Conservation (phyloP, 1,140 invertebrate species). For the Musca vetustissima region DNA sequence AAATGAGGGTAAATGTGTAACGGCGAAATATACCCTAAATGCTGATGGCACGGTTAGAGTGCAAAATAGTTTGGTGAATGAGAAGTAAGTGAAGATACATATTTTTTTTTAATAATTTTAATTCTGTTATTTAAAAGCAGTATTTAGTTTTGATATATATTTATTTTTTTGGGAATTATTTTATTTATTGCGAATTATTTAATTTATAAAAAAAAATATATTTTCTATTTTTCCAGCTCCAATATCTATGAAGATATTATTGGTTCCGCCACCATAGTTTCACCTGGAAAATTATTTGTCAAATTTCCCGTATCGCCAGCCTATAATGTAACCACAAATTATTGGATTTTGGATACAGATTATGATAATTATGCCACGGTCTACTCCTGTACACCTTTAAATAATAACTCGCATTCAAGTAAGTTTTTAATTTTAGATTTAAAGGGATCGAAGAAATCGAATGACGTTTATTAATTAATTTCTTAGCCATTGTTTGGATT, state of each 20-base stretch:
- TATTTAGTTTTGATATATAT: not conserved
- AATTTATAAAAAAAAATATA: too few relatives aligned
- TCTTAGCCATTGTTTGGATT: conserved; percentile 25
- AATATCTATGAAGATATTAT: not conserved
- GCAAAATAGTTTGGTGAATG: conserved; percentile 62
- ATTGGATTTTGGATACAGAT: conserved; percentile 28
- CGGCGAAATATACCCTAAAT: conserved; percentile 63
- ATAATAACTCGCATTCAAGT: not conserved
- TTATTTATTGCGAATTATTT: too few relatives aligned
- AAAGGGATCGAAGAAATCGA: too few relatives aligned
- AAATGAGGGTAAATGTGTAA: conserved; percentile 70
- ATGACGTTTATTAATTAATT: not conserved
- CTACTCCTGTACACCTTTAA: conserved; percentile 6
- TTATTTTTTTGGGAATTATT: too few relatives aligned
- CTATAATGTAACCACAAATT: conserved; percentile 17
- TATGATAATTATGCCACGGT: conserved; percentile 26
- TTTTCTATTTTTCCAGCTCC: not conserved
- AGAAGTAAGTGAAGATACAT: conserved; percentile 25
- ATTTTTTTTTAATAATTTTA: too few relatives aligned
- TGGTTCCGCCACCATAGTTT: conserved; percentile 10
- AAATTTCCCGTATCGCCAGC: conserved; percentile 18
- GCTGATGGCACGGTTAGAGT: conserved; percentile 64
- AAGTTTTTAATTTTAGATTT: conserved; percentile 11
- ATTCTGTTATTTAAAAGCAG: not conserved
- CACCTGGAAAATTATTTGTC: conserved; percentile 20